Evolutionary conservation across 2,113 vertebrate genomes (phyloP).

Genomic region (Nesogale talazaci): DNA sequence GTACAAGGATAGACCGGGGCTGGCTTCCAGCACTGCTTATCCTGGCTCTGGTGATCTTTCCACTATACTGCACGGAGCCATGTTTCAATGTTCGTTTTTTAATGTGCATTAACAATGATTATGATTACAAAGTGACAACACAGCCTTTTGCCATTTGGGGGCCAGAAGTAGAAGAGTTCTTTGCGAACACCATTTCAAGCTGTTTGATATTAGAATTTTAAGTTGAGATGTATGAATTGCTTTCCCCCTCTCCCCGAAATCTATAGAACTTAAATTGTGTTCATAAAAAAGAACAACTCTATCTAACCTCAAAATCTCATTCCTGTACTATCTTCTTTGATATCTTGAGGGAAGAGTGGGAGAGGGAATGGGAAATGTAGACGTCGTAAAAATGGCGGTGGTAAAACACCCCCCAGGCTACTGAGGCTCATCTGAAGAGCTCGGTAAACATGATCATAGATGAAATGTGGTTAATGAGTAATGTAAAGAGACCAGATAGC

Average conservation of each 20-base stretch:
- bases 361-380: slow-evolving; percentile 8
- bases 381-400: slow-evolving; percentile 45
- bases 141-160: neutral
- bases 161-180: neutral
- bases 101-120: neutral
- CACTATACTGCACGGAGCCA: neutral
- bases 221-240: neutral
- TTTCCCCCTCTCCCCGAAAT: neutral
- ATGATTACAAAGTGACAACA: neutral
- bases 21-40: neutral
- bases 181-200: neutral
- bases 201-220: neutral
- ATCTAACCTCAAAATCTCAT: neutral
- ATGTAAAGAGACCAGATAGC: slow-evolving; percentile 18
- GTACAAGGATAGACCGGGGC: neutral
- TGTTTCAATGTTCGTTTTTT: too few species aligned
- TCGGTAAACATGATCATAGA: slow-evolving; percentile 47
- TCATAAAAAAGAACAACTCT: slow-evolving; percentile 21
- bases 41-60: neutral
- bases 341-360: slow-evolving; percentile 13
- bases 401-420: slow-evolving; percentile 18
- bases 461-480: slow-evolving; percentile 64
- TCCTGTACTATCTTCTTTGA: neutral
- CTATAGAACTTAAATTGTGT: neutral
- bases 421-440: slow-evolving; percentile 58